Evolutionary conservation across 1,140 invertebrate species (phyloP), one percentile per base, ranked within the genome.

Genomic region (Panulirus ornatus): DNA sequence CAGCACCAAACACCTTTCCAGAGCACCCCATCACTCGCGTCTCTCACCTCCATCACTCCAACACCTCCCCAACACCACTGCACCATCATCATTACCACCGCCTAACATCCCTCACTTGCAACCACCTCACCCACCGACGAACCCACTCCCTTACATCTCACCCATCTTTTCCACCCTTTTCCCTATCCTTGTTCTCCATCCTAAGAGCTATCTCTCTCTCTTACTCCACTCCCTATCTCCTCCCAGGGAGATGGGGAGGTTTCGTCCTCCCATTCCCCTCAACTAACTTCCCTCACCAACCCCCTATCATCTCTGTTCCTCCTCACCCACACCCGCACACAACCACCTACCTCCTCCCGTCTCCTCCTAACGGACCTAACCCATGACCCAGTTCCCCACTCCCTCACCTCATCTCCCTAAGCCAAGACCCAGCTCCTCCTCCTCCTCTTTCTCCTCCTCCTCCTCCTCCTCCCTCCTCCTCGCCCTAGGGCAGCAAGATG

Each of bases 161-260:
- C n/a, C n/a, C n/a, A n/a, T n/a, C n/a, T n/a, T n/a, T n/a, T 27
- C 8, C 14, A 8, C 66, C n/a, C 66, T 27, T 34, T 27, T 34
- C 36, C 66, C 36, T 34, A 30, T 34, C 36, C 66, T 70, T 34
- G 27, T 34, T 70, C 66, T 70, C 66, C 36, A n/a, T 70, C 66
- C 36, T 34, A 30, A n/a, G 27, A n/a, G 27, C 66, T 70, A n/a
- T 70, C 66, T 70, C 66, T 70, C 66, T 70, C 51, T 58, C 51
- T 58, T 22, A 11, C 51, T 58, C 51, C n/a, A 11, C 51, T 58
- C 51, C 22, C 51, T 58, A 11, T 58, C 51, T 58, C 51, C 51
- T 58, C n/a, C n/a, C n/a, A n/a, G n/a, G n/a, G n/a, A n/a, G n/a
- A n/a, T n/a, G 22, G 22, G 22, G 22, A 58, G 11, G 22, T 58